Conservation (phyloP, 2,797 vertebrate species). For the Parambassis ranga region DNA sequence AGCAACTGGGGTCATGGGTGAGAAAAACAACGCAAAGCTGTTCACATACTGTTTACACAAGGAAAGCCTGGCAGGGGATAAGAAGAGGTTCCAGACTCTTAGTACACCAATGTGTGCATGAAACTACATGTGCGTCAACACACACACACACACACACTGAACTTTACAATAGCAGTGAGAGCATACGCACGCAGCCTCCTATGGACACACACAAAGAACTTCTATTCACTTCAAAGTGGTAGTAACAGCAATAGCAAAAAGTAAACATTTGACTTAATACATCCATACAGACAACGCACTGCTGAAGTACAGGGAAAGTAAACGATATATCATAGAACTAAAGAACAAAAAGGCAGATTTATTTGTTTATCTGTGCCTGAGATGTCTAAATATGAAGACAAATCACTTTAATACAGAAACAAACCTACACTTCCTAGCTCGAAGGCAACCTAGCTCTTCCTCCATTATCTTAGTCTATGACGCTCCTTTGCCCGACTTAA, state of each 20-base stretch:
- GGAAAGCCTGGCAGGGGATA: constrained; percentile 57
- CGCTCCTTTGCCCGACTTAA: constrained; percentile 28
- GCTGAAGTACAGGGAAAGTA: background rate
- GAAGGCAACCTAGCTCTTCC: constrained; percentile 43
- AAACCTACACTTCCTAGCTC: constrained; percentile 46
- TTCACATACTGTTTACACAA: constrained; percentile 64
- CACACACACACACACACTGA: background rate
- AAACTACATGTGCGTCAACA: background rate
- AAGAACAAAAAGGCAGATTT: constrained; percentile 9
- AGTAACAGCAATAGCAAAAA: background rate
- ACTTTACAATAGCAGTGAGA: background rate
- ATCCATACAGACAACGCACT: background rate
- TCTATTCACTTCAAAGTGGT: background rate
- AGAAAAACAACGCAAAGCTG: constrained; percentile 46
- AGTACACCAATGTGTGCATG: background rate
- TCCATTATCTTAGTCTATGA: constrained; percentile 43
- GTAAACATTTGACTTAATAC: background rate
- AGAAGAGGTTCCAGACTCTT: constrained; percentile 56
- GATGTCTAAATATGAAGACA: constrained; percentile 29
- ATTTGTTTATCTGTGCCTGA: constrained; percentile 41
- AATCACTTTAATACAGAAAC: constrained; percentile 55
- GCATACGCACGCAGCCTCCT: background rate
- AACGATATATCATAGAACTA: background rate
- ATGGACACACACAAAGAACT: background rate
- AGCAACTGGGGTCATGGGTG: constrained; percentile 44